Percentiles rank a stretch among this genome's conserved stretches.
phyloP scores from a whole-genome alignment of 2,888 invertebrate species.

The Mimas tiliae region DNA sequence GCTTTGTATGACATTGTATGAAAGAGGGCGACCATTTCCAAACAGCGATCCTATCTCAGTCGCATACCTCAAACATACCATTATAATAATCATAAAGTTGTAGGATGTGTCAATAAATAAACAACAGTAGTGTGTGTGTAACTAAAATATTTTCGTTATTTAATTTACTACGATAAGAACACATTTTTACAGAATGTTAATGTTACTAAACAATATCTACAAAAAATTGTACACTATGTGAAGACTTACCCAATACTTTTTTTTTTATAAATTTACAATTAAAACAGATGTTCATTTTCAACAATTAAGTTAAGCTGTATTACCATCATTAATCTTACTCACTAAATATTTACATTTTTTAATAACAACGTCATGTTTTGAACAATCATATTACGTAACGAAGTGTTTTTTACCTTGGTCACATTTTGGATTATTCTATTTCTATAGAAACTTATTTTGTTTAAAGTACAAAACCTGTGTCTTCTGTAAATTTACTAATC shows the following conservation, averaged over 20 bases:
- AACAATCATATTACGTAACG: conserved; percentile 62
- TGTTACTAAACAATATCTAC: conserved; percentile 82
- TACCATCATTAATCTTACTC: conserved; percentile 60
- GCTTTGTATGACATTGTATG: no score
- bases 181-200: conserved; percentile 86
- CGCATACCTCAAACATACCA: no score
- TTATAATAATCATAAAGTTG: no score
- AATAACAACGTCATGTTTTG: conserved; percentile 72
- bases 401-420: conserved; percentile 44
- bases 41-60: no score
- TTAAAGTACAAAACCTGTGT: no score
- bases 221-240: conserved; percentile 84
- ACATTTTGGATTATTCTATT: conserved; percentile 36
- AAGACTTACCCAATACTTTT: conserved; percentile 77
- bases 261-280: conserved; percentile 73
- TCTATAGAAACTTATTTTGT: background rate
- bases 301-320: conserved; percentile 81
- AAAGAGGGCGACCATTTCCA: no score
- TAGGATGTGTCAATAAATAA: conserved; percentile 50
- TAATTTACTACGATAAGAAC: conserved; percentile 85
- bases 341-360: conserved; percentile 72
- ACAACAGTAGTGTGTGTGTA: conserved; percentile 74
- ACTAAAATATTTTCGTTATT: conserved; percentile 85
- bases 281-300: conserved; percentile 80
- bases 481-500: no score